Conservation (phyloP, 2,888 invertebrate species). For the Drosophila cognata region DNA sequence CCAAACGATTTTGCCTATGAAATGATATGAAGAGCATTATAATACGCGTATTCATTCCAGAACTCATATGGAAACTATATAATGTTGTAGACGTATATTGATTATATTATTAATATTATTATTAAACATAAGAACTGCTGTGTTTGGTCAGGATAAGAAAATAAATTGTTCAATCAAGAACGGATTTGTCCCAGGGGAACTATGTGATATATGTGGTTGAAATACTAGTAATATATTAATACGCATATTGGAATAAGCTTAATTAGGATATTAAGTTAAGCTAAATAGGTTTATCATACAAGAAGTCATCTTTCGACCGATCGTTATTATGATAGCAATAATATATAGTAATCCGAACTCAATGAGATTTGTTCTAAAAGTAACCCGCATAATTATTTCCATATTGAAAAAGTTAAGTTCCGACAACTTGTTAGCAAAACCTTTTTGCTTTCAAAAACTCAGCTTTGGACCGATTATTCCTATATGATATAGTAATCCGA, state of each 20-base stretch:
- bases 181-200: background rate
- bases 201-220: background rate
- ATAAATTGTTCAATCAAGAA: background rate
- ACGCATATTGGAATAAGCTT: too few relatives aligned
- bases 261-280: background rate
- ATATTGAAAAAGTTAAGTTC: background rate
- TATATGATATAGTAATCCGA: background rate
- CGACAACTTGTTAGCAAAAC: accelerated
- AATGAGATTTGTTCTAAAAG: background rate
- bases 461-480: accelerated
- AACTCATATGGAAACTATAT: too few relatives aligned
- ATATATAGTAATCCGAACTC: background rate
- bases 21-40: background rate
- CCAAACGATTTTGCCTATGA: background rate
- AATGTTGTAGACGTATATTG: too few relatives aligned
- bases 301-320: too few relatives aligned
- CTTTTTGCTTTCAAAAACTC: background rate
- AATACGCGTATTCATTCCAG: too few relatives aligned
- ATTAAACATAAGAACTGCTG: background rate
- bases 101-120: background rate
- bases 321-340: background rate
- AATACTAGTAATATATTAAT: background rate
- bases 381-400: background rate
- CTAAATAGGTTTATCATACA: background rate
- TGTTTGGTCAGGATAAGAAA: background rate